These are phyloP conservation scores for Camptogramma bilineatum DNA, from an alignment of 2,888 invertebrate genomes.

Conservation along the genomic window DNA sequence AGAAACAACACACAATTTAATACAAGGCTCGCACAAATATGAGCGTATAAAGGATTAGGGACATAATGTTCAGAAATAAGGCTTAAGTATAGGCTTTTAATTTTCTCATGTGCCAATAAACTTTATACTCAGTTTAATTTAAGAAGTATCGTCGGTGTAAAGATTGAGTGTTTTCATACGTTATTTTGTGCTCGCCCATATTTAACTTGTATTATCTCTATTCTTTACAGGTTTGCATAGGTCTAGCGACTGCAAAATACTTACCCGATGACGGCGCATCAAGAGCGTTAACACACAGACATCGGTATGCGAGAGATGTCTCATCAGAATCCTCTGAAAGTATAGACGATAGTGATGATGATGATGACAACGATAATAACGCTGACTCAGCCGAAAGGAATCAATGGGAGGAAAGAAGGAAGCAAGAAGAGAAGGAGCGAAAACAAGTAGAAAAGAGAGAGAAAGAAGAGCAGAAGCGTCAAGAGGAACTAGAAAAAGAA, in stretches of 20 bases:
- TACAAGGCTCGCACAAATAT: too few relatives aligned
- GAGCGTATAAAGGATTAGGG: too few relatives aligned
- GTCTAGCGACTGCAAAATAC: conserved; percentile 75
- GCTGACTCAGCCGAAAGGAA: conserved; percentile 55
- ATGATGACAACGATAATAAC: conserved; percentile 44
- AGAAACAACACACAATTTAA: too few relatives aligned
- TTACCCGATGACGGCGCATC: conserved; percentile 67
- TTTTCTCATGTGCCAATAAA: too few relatives aligned
- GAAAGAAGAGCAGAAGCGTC: conserved; percentile 49
- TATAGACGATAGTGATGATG: conserved; percentile 42
- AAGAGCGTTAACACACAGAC: conserved; percentile 53
- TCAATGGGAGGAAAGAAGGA: conserved; percentile 52
- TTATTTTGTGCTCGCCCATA: background rate
- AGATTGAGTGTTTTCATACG: background rate
- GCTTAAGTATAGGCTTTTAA: too few relatives aligned
- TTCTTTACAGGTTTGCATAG: conserved; percentile 69
- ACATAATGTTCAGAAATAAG: too few relatives aligned
- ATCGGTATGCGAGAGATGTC: conserved; percentile 61
- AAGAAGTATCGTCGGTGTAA: background rate
- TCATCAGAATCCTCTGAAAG: conserved; percentile 59
- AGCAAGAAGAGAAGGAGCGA: conserved; percentile 51
- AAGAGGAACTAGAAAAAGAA: conserved; percentile 49
- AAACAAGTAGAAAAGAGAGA: conserved; percentile 49
- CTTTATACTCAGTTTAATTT: too few relatives aligned
- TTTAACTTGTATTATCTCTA: conserved; percentile 14